Evolutionary conservation across 1,140 invertebrate genomes (phyloP).

Genomic region (Ericerus pela): DNA sequence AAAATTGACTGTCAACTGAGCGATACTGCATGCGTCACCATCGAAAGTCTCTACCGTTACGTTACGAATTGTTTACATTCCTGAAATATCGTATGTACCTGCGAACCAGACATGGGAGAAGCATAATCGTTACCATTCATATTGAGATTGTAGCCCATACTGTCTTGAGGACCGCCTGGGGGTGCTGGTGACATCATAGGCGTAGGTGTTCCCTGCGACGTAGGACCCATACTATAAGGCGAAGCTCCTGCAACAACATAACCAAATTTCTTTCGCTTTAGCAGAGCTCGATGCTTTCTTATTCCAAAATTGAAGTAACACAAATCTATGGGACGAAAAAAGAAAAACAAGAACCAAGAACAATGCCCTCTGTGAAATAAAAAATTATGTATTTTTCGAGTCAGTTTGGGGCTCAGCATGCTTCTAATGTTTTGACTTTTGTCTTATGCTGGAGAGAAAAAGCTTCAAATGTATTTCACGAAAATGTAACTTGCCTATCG

Average conservation of each 20-base stretch:
- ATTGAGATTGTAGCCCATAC: conserved; percentile 74
- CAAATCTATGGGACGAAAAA: too few species aligned
- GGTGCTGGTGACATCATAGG: conserved; percentile 88
- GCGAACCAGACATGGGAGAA: conserved; percentile 28
- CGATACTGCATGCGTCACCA: background rate
- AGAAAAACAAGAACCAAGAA: too few species aligned
- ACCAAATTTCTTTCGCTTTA: too few species aligned
- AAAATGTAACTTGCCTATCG: conserved; percentile 8
- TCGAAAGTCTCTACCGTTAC: background rate
- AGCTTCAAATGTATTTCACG: conserved; percentile 8
- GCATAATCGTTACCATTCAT: conserved; percentile 60
- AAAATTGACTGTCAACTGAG: background rate
- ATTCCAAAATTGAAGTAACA: too few species aligned
- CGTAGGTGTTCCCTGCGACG: conserved; percentile 69
- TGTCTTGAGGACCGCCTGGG: conserved; percentile 53
- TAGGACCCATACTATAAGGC: conserved; percentile 74
- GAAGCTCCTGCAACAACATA: conserved; percentile 54
- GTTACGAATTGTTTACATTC: background rate
- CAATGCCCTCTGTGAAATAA: too few species aligned
- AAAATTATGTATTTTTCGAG: conserved; percentile 6
- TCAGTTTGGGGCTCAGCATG: conserved; percentile 3
- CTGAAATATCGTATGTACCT: conserved; percentile 14
- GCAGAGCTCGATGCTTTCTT: too few species aligned
- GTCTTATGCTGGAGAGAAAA: conserved; percentile 9
- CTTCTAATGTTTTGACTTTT: conserved; percentile 10